These are phyloP conservation scores for Xyliphius kryptos DNA, from an alignment of 2,113 vertebrate species.

Conservation along the genomic window DNA sequence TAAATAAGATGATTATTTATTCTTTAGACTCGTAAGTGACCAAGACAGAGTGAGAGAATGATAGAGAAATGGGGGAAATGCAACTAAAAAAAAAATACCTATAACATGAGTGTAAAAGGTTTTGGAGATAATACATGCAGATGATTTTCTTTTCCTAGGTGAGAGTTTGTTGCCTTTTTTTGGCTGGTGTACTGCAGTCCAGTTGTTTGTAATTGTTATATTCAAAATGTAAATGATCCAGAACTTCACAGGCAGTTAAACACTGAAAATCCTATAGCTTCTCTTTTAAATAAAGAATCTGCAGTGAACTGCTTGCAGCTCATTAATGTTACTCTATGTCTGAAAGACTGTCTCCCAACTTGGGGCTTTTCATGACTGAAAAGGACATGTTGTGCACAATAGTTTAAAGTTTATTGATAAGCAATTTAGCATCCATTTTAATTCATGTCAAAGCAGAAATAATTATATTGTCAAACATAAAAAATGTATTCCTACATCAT, in stretches of 20 bases:
- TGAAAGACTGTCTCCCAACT: background rate
- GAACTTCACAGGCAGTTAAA: conserved; percentile 7
- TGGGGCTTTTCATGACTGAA: too few species aligned
- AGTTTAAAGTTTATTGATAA: too few species aligned
- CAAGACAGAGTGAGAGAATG: background rate
- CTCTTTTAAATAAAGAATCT: background rate
- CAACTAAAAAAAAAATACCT: background rate
- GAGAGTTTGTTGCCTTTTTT: background rate
- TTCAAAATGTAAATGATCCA: conserved; percentile 16
- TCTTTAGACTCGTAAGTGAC: background rate
- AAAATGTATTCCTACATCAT: too few species aligned
- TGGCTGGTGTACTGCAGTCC: background rate
- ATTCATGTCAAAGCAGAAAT: too few species aligned
- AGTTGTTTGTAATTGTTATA: background rate
- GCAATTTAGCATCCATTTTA: too few species aligned
- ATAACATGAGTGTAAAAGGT: background rate
- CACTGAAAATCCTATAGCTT: background rate
- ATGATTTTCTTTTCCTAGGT: conserved; percentile 5
- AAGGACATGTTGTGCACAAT: too few species aligned
- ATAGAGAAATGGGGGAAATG: background rate
- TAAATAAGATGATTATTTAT: conserved; percentile 28
- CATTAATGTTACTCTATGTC: too few species aligned
- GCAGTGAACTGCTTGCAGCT: background rate
- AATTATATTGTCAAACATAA: too few species aligned
- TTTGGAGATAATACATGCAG: background rate